Evolutionary conservation across 2,113 vertebrate genomes (phyloP).

Genomic region (Dromiciops gliroides): DNA sequence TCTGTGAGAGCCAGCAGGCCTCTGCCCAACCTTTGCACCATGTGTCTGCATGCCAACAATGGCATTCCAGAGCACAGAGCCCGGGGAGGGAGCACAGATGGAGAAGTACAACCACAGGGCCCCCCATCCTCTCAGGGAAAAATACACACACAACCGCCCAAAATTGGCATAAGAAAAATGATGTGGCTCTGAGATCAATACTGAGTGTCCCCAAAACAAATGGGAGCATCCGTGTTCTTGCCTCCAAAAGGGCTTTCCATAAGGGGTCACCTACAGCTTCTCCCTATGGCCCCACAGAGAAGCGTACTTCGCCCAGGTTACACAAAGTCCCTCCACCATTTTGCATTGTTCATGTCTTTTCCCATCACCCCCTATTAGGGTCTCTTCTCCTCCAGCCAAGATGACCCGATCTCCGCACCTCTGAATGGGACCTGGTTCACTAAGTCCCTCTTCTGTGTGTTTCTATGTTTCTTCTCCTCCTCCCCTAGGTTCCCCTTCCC

Average conservation of each 20-base stretch:
- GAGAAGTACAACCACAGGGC: slow-evolving; percentile 42
- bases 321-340: neutral
- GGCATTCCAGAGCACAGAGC: neutral
- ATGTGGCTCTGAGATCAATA: slow-evolving; percentile 59
- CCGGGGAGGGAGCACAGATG: slow-evolving; percentile 44
- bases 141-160: neutral
- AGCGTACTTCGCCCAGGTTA: neutral
- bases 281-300: neutral
- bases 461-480: rapidly evolving
- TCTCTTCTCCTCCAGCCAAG: neutral
- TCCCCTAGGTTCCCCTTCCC: neutral
- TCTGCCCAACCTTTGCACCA: slow-evolving; percentile 13
- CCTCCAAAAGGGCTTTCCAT: slow-evolving; percentile 45
- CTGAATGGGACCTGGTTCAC: neutral
- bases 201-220: slow-evolving; percentile 67
- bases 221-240: slow-evolving; percentile 47
- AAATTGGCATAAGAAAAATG: slow-evolving; percentile 57
- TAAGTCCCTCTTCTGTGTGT: neutral
- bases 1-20: slow-evolving; percentile 25
- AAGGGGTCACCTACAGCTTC: neutral
- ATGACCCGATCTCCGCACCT: neutral
- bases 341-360: neutral
- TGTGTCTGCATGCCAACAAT: neutral
- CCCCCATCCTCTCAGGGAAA: slow-evolving; percentile 48
- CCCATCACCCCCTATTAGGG: neutral